Evolutionary conservation across 2,113 vertebrate species (phyloP).

Genomic region (Corythornis cristatus): DNA sequence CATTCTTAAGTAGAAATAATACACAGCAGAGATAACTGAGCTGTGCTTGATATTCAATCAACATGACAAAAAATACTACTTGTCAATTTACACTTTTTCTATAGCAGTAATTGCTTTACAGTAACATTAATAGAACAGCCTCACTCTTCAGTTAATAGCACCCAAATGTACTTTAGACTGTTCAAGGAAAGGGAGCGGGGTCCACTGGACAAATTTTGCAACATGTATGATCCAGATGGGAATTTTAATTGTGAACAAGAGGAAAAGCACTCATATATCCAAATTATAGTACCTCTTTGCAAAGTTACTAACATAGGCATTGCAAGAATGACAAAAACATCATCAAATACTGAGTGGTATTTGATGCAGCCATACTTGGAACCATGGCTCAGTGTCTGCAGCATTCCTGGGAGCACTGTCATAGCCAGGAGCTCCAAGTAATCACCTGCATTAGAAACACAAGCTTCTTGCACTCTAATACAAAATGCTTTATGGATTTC

Average conservation of each 20-base stretch:
- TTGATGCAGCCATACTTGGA: background rate
- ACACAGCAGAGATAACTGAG: background rate
- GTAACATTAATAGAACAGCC: background rate
- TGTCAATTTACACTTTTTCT: background rate
- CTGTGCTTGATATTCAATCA: background rate
- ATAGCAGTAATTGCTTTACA: background rate
- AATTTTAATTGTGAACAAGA: background rate
- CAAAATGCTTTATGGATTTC: background rate
- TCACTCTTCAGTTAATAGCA: background rate
- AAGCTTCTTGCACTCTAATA: background rate
- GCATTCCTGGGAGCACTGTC: background rate
- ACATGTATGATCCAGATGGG: accelerated
- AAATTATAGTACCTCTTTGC: background rate
- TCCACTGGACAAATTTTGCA: background rate
- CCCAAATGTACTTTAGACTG: background rate
- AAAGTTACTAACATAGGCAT: background rate
- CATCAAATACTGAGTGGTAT: background rate
- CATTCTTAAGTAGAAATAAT: background rate
- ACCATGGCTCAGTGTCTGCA: accelerated
- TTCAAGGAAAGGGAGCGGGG: background rate
- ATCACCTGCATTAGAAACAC: background rate
- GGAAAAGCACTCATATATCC: background rate
- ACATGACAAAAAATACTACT: background rate
- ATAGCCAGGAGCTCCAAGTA: background rate
- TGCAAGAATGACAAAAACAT: background rate